Base-by-base conservation (phyloP, 64 coral and sea anemone genomes). In the Montipora foliosa region DNA sequence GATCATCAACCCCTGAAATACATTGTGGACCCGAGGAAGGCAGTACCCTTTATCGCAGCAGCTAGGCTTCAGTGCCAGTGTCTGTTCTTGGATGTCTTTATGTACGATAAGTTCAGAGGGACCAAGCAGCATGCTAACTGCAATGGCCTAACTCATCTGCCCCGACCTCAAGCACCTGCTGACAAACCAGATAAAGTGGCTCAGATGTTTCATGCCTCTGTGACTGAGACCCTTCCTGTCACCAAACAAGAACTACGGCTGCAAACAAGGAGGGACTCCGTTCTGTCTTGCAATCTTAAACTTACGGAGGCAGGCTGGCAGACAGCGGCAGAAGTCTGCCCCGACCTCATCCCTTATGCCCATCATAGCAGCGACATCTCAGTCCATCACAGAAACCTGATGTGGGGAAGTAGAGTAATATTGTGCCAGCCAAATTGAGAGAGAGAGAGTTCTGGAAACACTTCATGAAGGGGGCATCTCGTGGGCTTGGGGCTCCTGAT, bases 1-100 rank as follows among this genome's bases (percentile, higher is more conserved):
- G 74, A 91, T 59, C 47, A 91, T 51, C 90, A 95, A 60, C 89
- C 88, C 17, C 49, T 91, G 8, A 90, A 91, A 76, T 95, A 91
- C 73, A 95, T 95, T 6, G 91, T 95, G 88, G 81, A 90, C 52
- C 88, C 81, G 4, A 74, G 37, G 7, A 95, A 95, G 48, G 88
- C 58, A 37, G 88, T 95, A 19, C 88, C 80, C 19, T 88, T 78
- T 14, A 95, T 81, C 8, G 64, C 79, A 21, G 80, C 81, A 79
- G 88, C 88, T 11, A 76, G 67, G 37, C 53, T 94, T 4, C 86
- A 89, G 67, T n/a, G 78, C 67, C 82, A 78, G 92, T 89, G 88
- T 48, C 49, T 91, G 10, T 91, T 95, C 61, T 73, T 95, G 15
- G 80, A 55, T 44, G 88, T 60, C 61, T 19, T 64, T 7, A 91